Evolutionary conservation across 92 coral and sea anemone species (phyloP), one percentile per base, ranked within the genome.

Genomic region (Bergia puertoricense): DNA sequence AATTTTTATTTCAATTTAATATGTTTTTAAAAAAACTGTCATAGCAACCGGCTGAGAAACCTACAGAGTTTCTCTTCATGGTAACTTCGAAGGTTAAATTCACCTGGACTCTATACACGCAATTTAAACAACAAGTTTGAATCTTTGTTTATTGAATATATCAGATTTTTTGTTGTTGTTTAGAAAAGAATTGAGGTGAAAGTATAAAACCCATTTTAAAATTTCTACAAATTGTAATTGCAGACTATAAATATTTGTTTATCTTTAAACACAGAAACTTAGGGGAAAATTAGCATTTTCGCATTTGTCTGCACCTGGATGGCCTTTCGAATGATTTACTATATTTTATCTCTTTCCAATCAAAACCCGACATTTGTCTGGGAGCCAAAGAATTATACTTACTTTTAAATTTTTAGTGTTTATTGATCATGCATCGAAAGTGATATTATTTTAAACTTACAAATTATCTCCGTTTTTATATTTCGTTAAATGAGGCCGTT

Each of bases 231-330:
- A 81, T 45, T 71, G 62, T 71, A 84, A 44, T 71, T 44, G 76
- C 78, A 83, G 30, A 36, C 65, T 84, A 68, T 67, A 84, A 71
- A 84, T 48, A 69, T 84, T 71, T 84, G 77, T 84, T 84, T 84
- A 69, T 84, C 77, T 71, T 69, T 71, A 16, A 37, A 45, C 87
- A 44, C 46, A 46, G 66, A 84, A 84, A 84, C 62, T 84, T 48
- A 54, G 37, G 20, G 77, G 45, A 82, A 83, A 71, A 84, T 84
- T 84, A 69, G 87, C 87, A 84, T 84, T 84, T 84, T 50, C 44
- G 45, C 77, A 43, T 14, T 41, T 23, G 22, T 30, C 40, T 71
- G 45, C 87, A 84, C 87, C 87, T 84, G 87, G 87, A 45, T 13
- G 48, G 14, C 37, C 2, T 20, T 80, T 41, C 46, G 11, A 54